Conservation (phyloP, 2,113 vertebrate species). For the Garra rufa region DNA sequence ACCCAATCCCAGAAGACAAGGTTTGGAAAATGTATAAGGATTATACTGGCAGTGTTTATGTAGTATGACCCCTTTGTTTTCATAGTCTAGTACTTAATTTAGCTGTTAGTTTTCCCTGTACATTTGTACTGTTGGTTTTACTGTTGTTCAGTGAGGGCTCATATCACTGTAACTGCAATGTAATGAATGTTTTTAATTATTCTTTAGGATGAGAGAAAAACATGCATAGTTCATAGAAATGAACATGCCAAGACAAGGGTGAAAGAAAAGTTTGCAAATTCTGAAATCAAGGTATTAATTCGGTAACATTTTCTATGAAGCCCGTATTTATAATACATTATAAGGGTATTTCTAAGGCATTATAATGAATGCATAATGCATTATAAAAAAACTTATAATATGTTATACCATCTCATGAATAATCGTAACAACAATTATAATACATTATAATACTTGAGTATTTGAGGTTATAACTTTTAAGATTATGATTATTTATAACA, state of each 20-base stretch:
- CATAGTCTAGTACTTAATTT: neutral
- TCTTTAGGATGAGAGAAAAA: neutral
- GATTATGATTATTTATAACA: no score
- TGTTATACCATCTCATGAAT: no score
- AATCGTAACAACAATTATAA: no score
- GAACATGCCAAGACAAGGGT: neutral
- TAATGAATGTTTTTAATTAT: neutral
- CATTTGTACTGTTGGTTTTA: neutral
- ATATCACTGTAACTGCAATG: neutral
- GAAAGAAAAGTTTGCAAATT: conserved; percentile 4
- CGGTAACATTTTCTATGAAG: no score
- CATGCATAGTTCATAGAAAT: conserved; percentile 8
- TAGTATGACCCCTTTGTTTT: neutral
- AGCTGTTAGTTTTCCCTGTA: neutral
- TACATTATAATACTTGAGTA: no score
- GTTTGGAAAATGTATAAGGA: neutral
- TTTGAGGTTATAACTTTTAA: no score
- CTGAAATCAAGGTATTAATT: neutral
- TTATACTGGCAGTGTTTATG: neutral
- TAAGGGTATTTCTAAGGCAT: no score
- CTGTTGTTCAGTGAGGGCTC: neutral
- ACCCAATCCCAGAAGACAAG: neutral
- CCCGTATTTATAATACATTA: no score
- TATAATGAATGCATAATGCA: no score
- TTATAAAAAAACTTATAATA: no score